Base-by-base conservation (phyloP, 2,888 invertebrate species). In the Tridacna crocea region DNA sequence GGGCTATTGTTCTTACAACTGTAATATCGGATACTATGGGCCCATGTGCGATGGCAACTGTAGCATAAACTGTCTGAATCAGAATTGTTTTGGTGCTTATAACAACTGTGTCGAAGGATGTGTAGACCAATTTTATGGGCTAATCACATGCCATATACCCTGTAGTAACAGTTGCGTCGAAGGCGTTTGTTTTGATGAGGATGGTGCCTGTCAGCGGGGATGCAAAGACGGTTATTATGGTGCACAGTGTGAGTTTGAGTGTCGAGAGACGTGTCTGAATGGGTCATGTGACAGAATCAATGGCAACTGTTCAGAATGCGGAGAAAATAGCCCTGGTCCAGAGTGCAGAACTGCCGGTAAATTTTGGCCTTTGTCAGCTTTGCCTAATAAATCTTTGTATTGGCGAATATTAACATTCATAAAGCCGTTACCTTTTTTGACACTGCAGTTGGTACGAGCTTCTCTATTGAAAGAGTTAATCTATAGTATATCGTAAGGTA, bases 311-410 rank as follows among this genome's bases (percentile, higher is more conserved):
- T 51, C n/a, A 24, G 75, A 82, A 22, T 86, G 86, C 47, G 55
- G 63, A 17, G 47, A 72, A 19, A 17, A 26, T 0, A 66, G 36
- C 3, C 79, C 75, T 2, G 74, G 72, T 6, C 48, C 27, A 46
- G 75, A 74, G n/a, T 84, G 84, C 73, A 48, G 80, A 77, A 73
- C 79, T n/a, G 79, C 83, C 13, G 82, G 83, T 81, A 83, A 74
- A 74, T 65, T 51, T 72, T 48, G 13, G 26, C 0, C 6, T 72
- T 17, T n/a, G 4, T 47, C 0, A 1, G 36, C 36, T 36, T 36
- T 36, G 36, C 36, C 3, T 36, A 8, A 4, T 36, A 36, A 8
- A 36, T 36, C 36, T 36, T 36, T 36, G 36, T 36, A 8, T 36
- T 8, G 36, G 36, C 8, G 36, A 36, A 36, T 36, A 8, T 36